Evolutionary conservation across 92 coral and sea anemone genomes (phyloP).

Genomic region (Blastomussa wellsi): DNA sequence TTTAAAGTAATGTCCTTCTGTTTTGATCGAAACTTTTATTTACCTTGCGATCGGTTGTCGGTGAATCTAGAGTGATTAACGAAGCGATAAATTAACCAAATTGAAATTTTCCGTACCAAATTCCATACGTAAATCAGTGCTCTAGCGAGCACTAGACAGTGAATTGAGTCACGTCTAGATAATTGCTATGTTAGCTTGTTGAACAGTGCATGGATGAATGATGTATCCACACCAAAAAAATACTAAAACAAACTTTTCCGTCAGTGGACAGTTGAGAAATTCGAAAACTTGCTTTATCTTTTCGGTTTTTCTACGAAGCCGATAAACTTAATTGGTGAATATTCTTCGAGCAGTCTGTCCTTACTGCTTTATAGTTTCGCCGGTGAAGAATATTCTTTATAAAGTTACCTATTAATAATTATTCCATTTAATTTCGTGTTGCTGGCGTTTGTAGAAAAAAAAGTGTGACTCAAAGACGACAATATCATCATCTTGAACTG

Average conservation of each 20-base stretch:
- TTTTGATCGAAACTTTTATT: neutral
- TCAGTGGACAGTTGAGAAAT: neutral
- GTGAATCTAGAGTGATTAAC: slow-evolving; percentile 6
- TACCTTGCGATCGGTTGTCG: neutral
- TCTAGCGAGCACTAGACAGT: neutral
- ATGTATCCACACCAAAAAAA: neutral
- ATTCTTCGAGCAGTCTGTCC: too few species aligned
- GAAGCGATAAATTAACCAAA: slow-evolving; percentile 25
- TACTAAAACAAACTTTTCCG: neutral
- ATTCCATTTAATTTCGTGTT: too few species aligned
- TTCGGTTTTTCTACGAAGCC: too few species aligned
- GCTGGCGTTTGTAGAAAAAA: too few species aligned
- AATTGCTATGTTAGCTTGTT: too few species aligned
- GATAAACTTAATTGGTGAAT: too few species aligned
- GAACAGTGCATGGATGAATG: neutral
- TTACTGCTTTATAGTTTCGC: too few species aligned
- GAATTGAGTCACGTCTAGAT: neutral
- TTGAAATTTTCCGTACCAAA: neutral
- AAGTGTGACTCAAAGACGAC: too few species aligned
- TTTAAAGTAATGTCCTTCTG: neutral
- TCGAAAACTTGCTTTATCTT: neutral
- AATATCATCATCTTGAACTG: too few species aligned
- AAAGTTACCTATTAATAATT: too few species aligned
- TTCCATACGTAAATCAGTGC: neutral
- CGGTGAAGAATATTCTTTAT: too few species aligned